Base-by-base conservation (phyloP, 1,140 invertebrate species). In the Nylanderia fulva region DNA sequence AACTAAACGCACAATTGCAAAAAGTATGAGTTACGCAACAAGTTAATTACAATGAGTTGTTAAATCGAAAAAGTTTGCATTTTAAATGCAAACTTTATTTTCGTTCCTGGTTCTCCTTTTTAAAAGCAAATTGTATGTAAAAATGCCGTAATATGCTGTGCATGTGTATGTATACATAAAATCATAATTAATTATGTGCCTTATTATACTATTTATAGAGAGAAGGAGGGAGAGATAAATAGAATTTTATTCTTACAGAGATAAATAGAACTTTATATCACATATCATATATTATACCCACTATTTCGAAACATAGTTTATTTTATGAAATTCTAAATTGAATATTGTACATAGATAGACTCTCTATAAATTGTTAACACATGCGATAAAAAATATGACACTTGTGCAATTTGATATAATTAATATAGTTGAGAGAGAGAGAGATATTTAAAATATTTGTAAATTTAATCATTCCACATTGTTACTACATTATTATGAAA, bases 111-210 rank as follows among this genome's bases (percentile, higher is more conserved):
- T 13, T 21, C 39, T 39, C 7, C 18, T 15, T 24, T 72, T 33
- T 45, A 76, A 64, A 64, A 42, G n/a, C 18, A 64, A 63, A n/a
- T 64, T 58, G n/a, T 45, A 13, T 56, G 48, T 13, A 18, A 63
- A 63, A 13, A 39, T 18, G 63, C 15, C 6, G 27, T 42, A 6
- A 61, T 24, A 13, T 61, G 24, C 15, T 48, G 3, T 48, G 15
- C 15, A 15, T 45, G 11, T 42, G 11, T 33, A 33, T 33, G 3
- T 33, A 33, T 3, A 33, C 29, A 42, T 42, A 42, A 9, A 45
- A 45, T 45, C 3, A 4, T 45, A 45, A 45, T 15, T 45, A 45
- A 4, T 45, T 45, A 45, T 15, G 13, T 45, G 13, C 0, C 4
- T 15, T 13, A 15, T 48, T 45, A 45, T 45, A 4, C 0, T 11